phyloP scores from a whole-genome alignment of 2,113 vertebrate species.

The Oreotrochilus melanogaster region DNA sequence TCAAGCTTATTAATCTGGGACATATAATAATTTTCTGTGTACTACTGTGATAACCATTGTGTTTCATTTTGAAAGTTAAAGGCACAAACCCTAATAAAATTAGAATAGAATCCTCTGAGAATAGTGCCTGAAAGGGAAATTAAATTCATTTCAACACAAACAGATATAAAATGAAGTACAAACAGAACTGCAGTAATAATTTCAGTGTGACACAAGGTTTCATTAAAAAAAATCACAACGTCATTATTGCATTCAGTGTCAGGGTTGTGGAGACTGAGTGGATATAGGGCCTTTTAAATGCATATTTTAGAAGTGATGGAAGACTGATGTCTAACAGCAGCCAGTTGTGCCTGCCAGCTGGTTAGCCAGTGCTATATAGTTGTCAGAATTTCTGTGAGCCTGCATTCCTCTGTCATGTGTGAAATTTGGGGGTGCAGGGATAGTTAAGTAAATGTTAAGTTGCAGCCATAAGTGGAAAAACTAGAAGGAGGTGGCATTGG shows the following conservation, averaged over 20 bases:
- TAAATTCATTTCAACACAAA: constrained; percentile 40
- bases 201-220: constrained; percentile 8
- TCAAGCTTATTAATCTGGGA: neutral
- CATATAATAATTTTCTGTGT: constrained; percentile 14
- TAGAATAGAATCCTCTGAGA: constrained; percentile 16
- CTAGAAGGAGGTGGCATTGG: neutral
- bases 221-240: neutral
- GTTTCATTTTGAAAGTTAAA: constrained; percentile 39
- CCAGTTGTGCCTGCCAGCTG: neutral
- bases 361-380: neutral
- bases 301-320: neutral
- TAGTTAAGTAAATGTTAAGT: constrained; percentile 1
- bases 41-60: neutral
- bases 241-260: neutral
- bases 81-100: constrained; percentile 31
- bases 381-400: neutral
- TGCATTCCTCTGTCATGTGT: neutral
- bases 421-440: neutral
- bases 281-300: neutral
- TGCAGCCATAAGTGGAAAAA: neutral
- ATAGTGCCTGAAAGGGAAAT: constrained; percentile 36
- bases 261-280: neutral
- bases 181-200: constrained; percentile 17
- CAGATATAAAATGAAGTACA: constrained; percentile 32
- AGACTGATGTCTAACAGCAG: neutral